Evolutionary conservation across 1,140 invertebrate species (phyloP), one percentile per base, ranked within the genome.

Genomic region (Chironomus tepperi): DNA sequence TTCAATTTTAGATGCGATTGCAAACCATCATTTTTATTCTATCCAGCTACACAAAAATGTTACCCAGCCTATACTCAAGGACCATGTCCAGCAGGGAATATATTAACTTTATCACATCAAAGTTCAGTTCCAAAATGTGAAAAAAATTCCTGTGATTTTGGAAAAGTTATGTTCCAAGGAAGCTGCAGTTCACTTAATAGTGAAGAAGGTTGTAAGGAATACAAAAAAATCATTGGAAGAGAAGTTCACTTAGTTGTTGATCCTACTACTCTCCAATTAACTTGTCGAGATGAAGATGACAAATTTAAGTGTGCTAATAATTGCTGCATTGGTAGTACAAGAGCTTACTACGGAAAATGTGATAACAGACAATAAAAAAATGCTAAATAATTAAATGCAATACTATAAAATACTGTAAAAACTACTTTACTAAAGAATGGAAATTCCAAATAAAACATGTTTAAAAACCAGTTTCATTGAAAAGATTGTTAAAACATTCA

Each of bases 21-120:
- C 34, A 73, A 43, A 43, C 74, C 81, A 88, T 86, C 83, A 74
- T 86, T 85, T 76, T 73, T 91, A 1, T 91, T 88, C 77, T 85
- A 89, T 77, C 86, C 89, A 12, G 77, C 80, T 16, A 84, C 84
- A 5, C 83, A 89, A 75, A 81, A 79, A 1, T 91, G 90, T 76
- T 85, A 86, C 81, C 83, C 85, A 73, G 87, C 87, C 0, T 91
- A 85, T 76, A 80, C 81, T 18, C 85, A 84, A 78, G 90, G 89
- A 0, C 89, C 89, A 0, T 91, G 90, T 78, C 67, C 78, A 5
- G 7, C 75, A 0, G 81, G 81, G 0, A 77, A 90, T 70, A 87
- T 88, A 76, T 79, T 90, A 10, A 79, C 89, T 16, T 81, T 91
- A 3, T 15, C 12, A 57, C 80, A 81, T 2, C 75, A 80, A 21